These are phyloP conservation scores for Lepidurus packardi DNA, from an alignment of 1,140 invertebrate genomes.

Conservation along the genomic window DNA sequence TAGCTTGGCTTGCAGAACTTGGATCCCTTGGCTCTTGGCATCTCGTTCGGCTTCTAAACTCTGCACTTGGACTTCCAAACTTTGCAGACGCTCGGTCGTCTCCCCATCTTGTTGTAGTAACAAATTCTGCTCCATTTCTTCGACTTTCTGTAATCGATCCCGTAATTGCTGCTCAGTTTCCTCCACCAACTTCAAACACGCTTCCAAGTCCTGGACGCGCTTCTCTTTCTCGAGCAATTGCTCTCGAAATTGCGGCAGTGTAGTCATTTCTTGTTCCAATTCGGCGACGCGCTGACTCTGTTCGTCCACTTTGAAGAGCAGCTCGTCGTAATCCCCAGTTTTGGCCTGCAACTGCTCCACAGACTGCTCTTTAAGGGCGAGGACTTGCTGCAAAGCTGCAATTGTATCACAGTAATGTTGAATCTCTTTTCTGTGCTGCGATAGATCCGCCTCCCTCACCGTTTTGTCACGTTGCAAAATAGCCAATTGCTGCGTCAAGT, in stretches of 20 bases:
- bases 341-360: not conserved
- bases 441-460: not conserved
- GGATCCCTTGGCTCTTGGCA: slow-evolving; percentile 21
- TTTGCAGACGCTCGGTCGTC: not conserved
- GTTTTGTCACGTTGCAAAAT: not conserved
- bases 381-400: not conserved
- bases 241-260: not conserved
- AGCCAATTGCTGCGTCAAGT: not conserved
- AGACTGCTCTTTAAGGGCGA: not conserved
- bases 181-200: slow-evolving; percentile 23
- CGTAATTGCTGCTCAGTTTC: slow-evolving; percentile 22
- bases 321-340: not conserved
- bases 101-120: not conserved
- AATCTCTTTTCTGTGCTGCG: not conserved
- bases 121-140: slow-evolving; percentile 26
- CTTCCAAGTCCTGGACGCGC: slow-evolving; percentile 7
- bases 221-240: not conserved
- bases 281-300: not conserved
- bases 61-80: not conserved
- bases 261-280: not conserved
- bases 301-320: not conserved
- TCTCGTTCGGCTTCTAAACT: not conserved
- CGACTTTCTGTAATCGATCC: slow-evolving; percentile 20
- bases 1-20: slow-evolving; percentile 37
- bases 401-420: not conserved